phyloP scores from a whole-genome alignment of 2,797 vertebrate genomes.

The Cetoscarus ocellatus region DNA sequence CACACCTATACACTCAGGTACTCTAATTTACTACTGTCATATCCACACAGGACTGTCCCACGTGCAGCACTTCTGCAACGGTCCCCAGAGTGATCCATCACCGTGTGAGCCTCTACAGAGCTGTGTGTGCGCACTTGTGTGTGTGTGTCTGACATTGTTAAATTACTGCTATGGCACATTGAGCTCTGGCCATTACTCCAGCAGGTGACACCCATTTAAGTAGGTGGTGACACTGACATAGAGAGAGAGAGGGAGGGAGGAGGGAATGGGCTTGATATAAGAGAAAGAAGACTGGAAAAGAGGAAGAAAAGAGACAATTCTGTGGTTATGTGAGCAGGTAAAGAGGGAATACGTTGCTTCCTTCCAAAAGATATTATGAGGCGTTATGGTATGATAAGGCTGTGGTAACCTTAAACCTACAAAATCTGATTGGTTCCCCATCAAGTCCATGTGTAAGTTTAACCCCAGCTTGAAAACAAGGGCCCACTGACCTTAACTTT shows the following conservation, averaged over 20 bases:
- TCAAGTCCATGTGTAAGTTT: no score
- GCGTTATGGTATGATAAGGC: no score
- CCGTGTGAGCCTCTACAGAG: conserved; percentile 25
- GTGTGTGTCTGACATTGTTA: conserved; percentile 76
- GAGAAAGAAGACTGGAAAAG: background rate
- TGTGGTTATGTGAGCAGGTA: background rate
- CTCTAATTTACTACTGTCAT: conserved; percentile 66
- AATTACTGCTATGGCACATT: conserved; percentile 82
- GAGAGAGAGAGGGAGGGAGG: conserved; percentile 37
- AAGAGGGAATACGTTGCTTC: background rate
- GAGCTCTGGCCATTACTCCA: conserved; percentile 79
- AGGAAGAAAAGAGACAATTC: background rate
- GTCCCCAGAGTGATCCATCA: conserved; percentile 73
- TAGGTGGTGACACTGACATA: conserved; percentile 70
- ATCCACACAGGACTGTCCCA: conserved; percentile 56
- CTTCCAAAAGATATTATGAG: no score
- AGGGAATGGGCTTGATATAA: conserved; percentile 31
- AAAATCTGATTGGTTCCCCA: no score
- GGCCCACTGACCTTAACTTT: no score
- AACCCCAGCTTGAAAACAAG: no score
- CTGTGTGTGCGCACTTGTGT: conserved; percentile 31
- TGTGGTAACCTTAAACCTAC: no score
- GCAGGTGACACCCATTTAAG: conserved; percentile 79
- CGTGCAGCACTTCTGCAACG: conserved; percentile 66
- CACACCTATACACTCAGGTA: conserved; percentile 33